Conservation (phyloP, 2,888 invertebrate genomes). For the Drepana falcataria region DNA sequence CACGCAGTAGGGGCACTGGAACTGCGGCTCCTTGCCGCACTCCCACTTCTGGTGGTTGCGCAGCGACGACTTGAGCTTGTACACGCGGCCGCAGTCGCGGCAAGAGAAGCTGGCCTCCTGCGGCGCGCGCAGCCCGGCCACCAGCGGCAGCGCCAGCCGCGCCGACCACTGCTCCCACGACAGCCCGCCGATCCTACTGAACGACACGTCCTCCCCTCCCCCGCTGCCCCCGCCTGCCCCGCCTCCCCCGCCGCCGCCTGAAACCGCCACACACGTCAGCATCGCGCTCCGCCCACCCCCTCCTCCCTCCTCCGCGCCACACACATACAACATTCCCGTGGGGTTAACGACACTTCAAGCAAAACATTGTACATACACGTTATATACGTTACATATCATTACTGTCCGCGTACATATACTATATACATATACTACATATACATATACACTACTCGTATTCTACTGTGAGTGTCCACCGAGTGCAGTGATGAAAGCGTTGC, state of each 20-base stretch:
- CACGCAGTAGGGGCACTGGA: constrained; percentile 90
- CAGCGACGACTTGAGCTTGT: constrained; percentile 91
- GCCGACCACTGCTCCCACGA: constrained; percentile 88
- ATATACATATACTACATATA: constrained; percentile 34
- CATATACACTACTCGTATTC: constrained; percentile 45
- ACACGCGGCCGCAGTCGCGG: constrained; percentile 89
- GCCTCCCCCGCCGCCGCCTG: constrained; percentile 28
- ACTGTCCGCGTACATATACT: constrained; percentile 22
- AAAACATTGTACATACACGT: constrained; percentile 46
- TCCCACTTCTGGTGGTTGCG: constrained; percentile 92
- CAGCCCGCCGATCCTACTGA: constrained; percentile 83
- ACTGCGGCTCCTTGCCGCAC: constrained; percentile 91
- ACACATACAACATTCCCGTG: constrained; percentile 58
- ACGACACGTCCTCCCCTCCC: constrained; percentile 81
- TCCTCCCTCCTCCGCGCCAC: constrained; percentile 26
- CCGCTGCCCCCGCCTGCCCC: too few relatives aligned
- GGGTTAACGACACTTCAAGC: constrained; percentile 65
- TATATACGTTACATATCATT: constrained; percentile 32
- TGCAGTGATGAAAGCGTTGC: constrained; percentile 76
- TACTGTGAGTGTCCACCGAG: constrained; percentile 76
- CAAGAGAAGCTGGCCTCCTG: constrained; percentile 84
- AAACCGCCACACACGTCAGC: constrained; percentile 45
- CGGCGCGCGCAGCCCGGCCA: constrained; percentile 26
- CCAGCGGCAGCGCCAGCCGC: constrained; percentile 85
- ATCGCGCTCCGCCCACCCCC: constrained; percentile 14